A percentile compares a stretch with the other conserved stretches of the same genome.
These are phyloP conservation scores for Paracentrotus lividus DNA, from an alignment of 53 echinoderm and acorn worm species.

Conservation along the genomic window DNA sequence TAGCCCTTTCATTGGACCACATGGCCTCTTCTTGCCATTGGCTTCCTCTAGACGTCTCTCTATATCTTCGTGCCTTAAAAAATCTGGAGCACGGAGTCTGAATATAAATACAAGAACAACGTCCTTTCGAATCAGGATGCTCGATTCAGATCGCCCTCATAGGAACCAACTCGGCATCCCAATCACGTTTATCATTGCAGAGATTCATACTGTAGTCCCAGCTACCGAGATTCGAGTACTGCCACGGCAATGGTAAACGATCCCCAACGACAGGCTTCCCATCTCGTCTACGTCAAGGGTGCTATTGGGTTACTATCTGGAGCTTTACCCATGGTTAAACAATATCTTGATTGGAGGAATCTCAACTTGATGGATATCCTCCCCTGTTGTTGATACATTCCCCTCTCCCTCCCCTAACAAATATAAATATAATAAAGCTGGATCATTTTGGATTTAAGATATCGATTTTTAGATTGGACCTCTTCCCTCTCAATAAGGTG, in stretches of 20 bases:
- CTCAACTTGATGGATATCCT: neutral
- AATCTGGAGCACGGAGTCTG: neutral
- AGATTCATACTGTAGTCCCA: neutral
- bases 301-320: neutral
- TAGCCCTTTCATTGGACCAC: neutral
- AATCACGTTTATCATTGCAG: neutral
- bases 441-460: no score
- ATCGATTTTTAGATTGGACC: no score
- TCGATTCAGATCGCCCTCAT: neutral
- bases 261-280: neutral
- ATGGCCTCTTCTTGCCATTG: neutral
- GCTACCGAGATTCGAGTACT: conserved; percentile 16
- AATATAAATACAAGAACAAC: neutral
- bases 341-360: conserved; percentile 4
- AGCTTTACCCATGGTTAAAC: neutral
- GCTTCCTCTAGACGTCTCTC: neutral
- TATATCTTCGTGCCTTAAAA: neutral
- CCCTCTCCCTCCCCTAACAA: neutral
- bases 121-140: neutral
- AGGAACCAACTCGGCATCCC: neutral
- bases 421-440: no score
- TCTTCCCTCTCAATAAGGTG: no score
- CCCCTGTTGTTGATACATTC: neutral
- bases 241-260: neutral
- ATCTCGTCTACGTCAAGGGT: conserved; percentile 26